Evolutionary conservation across 2,113 vertebrate genomes (phyloP), one percentile per base, ranked within the genome.

Genomic region (Lucifuga dentata): DNA sequence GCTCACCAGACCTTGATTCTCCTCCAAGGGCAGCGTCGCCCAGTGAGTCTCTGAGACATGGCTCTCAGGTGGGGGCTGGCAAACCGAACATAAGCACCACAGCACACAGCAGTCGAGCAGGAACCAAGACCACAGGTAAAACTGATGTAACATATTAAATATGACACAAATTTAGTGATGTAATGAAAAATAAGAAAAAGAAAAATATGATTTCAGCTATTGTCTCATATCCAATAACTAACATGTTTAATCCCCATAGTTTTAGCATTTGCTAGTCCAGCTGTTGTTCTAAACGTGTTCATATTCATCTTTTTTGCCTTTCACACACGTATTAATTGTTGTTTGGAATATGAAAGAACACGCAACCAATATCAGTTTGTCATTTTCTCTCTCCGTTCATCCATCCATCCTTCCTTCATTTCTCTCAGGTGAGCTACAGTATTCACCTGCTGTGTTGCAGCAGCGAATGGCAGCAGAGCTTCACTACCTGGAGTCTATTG

Each of bases 391-490:
- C 3, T n/a, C n/a, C n/a, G n/a, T n/a, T 57, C 58, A 33, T 15
- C 8, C 11, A n/a, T n/a, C n/a, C n/a, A n/a, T n/a, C n/a, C n/a
- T n/a, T n/a, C 7, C 29, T 23, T 35, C 2, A 5, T 61, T 33
- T 53, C 38, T 20, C 32, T 20, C 75, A 97, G 95, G 93, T 2
- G 87, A 93, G 16, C 91, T 94, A 44, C 93, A 92, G 5, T 95
- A 95, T 80, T 95, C 97, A 19, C 98, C 97, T 9, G 89, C 92
- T 8, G 93, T 90, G 5, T 90, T 99, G 74, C 94, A 98, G 64
- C 96, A 97, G 46, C 95, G 95, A 0, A 77, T 99, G 86, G 87
- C 93, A 0, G 95, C 93, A n/a, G 96, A 99, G 40, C 88, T 99
- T 39, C 94, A 89, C 56, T 97, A 97, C 77, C 81, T 98, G 52